Conservation (phyloP, 2,888 invertebrate species). For the Cataglyphis livida region DNA sequence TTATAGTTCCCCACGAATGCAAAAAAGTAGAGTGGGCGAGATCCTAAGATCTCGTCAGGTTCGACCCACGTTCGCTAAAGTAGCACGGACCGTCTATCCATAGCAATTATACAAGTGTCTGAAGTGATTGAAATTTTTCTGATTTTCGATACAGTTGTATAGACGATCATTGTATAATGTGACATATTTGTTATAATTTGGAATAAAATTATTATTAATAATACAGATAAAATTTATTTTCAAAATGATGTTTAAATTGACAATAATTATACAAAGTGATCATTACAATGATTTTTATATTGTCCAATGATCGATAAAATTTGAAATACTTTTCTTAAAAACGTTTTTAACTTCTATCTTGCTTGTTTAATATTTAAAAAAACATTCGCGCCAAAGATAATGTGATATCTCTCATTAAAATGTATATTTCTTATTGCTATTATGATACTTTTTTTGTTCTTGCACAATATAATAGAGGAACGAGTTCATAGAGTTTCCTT, state of each 20-base stretch:
- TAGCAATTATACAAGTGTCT: conserved; percentile 22
- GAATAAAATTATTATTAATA: not conserved
- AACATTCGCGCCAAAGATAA: not conserved
- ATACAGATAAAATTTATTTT: conserved; percentile 3
- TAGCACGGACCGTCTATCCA: conserved; percentile 43
- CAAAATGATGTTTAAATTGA: not conserved
- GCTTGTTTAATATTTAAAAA: not conserved
- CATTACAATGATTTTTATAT: not conserved
- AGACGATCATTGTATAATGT: not conserved
- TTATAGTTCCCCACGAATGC: conserved; percentile 65
- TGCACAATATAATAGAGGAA: not conserved
- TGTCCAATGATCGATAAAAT: not conserved
- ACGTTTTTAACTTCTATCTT: not conserved
- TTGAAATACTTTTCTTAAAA: not conserved
- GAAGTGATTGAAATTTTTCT: not conserved
- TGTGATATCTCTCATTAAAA: not conserved
- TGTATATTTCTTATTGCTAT: not conserved
- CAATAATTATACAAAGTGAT: not conserved
- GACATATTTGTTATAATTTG: not conserved
- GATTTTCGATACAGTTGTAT: not conserved
- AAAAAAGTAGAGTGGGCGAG: conserved; percentile 73
- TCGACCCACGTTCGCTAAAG: conserved; percentile 73
- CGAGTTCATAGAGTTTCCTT: not conserved
- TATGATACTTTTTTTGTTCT: conserved; percentile 4
- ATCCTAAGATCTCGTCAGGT: conserved; percentile 67